Conservation (phyloP, 2,113 vertebrate species). For the Pipra filicauda region DNA sequence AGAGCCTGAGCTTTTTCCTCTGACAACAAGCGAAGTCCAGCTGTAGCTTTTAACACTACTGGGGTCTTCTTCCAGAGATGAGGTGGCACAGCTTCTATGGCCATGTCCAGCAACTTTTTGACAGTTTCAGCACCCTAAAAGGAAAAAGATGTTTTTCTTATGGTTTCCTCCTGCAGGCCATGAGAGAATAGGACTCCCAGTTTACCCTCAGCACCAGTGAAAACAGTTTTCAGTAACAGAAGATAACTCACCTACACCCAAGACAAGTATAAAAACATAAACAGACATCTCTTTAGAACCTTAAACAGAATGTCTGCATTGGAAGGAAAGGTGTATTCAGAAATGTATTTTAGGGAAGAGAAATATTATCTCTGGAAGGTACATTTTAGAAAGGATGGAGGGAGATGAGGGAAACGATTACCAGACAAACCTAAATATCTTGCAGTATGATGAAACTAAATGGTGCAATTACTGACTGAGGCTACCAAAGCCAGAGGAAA, state of each 20-base stretch:
- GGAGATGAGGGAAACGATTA: background rate
- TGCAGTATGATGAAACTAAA: background rate
- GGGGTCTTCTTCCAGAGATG: conserved; percentile 90
- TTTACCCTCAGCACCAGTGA: background rate
- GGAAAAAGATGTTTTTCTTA: background rate
- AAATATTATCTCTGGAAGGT: background rate
- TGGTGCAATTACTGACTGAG: background rate
- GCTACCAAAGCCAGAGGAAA: background rate
- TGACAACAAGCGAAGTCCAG: conserved; percentile 90
- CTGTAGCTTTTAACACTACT: conserved; percentile 93
- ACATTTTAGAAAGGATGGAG: background rate
- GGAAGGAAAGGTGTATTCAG: background rate
- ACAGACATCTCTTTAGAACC: background rate
- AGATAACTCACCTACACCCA: background rate
- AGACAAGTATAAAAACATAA: background rate
- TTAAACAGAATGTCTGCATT: background rate
- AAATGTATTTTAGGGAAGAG: background rate
- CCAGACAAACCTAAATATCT: background rate
- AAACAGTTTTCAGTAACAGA: background rate
- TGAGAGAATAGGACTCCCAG: background rate
- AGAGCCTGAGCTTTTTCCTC: conserved; percentile 87
- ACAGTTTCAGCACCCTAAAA: conserved; percentile 88
- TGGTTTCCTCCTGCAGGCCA: background rate
- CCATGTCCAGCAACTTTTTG: conserved; percentile 85
- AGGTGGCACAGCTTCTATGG: conserved; percentile 87